Percentiles rank a stretch among this genome's conserved stretches.
Evolutionary conservation across 1,140 invertebrate genomes (phyloP).

Genomic region (Calliopsis andreniformis): DNA sequence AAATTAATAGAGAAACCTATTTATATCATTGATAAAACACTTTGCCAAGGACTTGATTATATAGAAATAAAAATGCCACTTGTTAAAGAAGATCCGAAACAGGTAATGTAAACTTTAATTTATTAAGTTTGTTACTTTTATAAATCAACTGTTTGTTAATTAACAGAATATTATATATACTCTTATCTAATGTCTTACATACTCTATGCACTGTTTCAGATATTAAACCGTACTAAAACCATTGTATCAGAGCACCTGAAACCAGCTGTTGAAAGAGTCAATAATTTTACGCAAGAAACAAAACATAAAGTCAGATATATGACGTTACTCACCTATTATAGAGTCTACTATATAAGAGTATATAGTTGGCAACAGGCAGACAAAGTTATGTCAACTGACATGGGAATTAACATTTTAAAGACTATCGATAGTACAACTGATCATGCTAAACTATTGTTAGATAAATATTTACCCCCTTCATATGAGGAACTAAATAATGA

Average conservation of each 20-base stretch:
- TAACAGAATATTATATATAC: not conserved
- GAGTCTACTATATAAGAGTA: slow-evolving; percentile 72
- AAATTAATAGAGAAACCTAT: slow-evolving; percentile 75
- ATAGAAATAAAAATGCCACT: slow-evolving; percentile 75
- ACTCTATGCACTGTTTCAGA: slow-evolving; percentile 58
- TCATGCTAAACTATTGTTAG: slow-evolving; percentile 69
- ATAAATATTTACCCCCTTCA: slow-evolving; percentile 71
- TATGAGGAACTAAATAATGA: slow-evolving; percentile 64
- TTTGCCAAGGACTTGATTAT: slow-evolving; percentile 76
- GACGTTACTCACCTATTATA: slow-evolving; percentile 72
- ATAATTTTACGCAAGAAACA: slow-evolving; percentile 71
- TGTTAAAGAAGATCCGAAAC: slow-evolving; percentile 75
- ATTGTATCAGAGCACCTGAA: slow-evolving; percentile 66
- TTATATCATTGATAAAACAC: slow-evolving; percentile 73
- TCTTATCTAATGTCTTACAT: too few species aligned
- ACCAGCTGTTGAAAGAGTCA: slow-evolving; percentile 71
- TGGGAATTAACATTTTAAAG: slow-evolving; percentile 73
- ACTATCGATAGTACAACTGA: slow-evolving; percentile 72
- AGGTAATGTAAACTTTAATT: slow-evolving; percentile 58
- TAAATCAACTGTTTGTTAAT: not conserved
- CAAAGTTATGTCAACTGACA: slow-evolving; percentile 74
- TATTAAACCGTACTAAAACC: slow-evolving; percentile 70
- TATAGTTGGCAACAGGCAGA: slow-evolving; percentile 76
- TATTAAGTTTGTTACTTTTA: slow-evolving; percentile 4
- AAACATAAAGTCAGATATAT: slow-evolving; percentile 71